Conservation (phyloP, 2,888 invertebrate genomes). For the Leptopilina myrica region DNA sequence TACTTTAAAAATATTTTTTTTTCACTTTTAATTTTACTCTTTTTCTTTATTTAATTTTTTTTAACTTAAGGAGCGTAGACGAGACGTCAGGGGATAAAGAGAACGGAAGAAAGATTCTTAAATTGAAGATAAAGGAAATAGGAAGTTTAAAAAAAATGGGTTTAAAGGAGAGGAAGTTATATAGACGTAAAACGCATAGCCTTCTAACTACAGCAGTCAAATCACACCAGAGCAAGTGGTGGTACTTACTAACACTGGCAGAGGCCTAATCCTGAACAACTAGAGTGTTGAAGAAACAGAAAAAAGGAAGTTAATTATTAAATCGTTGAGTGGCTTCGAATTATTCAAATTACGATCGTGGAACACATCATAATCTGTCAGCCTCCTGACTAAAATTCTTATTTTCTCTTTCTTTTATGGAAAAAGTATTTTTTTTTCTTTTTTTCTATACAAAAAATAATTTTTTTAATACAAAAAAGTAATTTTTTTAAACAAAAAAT, state of each 20-base stretch:
- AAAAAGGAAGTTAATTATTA: slow-evolving; percentile 74
- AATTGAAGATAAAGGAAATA: slow-evolving; percentile 1
- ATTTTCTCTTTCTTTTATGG: slow-evolving; percentile 43
- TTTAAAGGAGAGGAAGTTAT: slow-evolving; percentile 9
- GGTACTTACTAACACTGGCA: slow-evolving; percentile 98
- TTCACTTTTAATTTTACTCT: no score
- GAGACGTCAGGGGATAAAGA: not conserved
- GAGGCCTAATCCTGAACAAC: slow-evolving; percentile 99
- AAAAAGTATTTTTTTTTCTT: no score
- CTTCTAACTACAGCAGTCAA: slow-evolving; percentile 77
- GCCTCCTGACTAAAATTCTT: slow-evolving; percentile 45
- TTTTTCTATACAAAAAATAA: no score
- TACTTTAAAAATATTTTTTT: not conserved
- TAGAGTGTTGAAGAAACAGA: slow-evolving; percentile 82
- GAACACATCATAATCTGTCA: slow-evolving; percentile 56
- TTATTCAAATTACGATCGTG: slow-evolving; percentile 53
- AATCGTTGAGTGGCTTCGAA: slow-evolving; percentile 61
- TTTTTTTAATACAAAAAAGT: no score
- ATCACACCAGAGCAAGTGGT: slow-evolving; percentile 78
- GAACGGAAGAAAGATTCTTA: not conserved
- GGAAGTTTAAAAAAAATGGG: not conserved
- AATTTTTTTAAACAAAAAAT: no score
- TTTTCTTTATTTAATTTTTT: no score
- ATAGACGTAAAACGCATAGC: slow-evolving; percentile 73
- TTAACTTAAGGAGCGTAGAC: not conserved